Evolutionary conservation across 2,113 vertebrate species (phyloP).

Genomic region (Mixornis gularis): DNA sequence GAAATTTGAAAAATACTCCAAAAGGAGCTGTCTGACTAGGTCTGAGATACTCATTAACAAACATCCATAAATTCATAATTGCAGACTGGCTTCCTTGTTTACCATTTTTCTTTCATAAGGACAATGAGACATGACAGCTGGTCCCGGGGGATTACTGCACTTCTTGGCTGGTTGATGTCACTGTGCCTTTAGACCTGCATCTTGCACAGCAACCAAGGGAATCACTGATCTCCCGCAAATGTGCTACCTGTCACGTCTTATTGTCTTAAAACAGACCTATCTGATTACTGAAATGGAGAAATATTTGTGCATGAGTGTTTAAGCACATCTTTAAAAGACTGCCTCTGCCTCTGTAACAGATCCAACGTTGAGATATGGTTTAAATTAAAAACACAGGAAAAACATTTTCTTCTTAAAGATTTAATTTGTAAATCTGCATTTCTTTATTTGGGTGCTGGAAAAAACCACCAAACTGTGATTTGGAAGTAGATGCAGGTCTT

Average conservation of each 20-base stretch:
- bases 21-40: conserved; percentile 22
- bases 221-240: conserved; percentile 24
- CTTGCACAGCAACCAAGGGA: conserved; percentile 29
- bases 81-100: conserved; percentile 48
- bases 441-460: not conserved
- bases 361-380: not conserved
- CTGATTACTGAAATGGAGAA: conserved; percentile 35
- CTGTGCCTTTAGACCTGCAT: conserved; percentile 23
- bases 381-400: not conserved
- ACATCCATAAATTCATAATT: conserved; percentile 52
- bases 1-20: conserved; percentile 35
- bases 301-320: not conserved
- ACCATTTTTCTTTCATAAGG: conserved; percentile 47
- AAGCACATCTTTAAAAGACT: not conserved
- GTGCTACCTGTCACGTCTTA: conserved; percentile 52
- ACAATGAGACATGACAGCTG: conserved; percentile 50
- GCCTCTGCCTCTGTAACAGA: not conserved
- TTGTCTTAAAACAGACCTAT: not conserved
- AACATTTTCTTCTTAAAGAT: not conserved
- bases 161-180: conserved; percentile 46
- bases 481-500: not conserved
- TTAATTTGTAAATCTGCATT: not conserved
- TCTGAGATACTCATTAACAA: conserved; percentile 53
- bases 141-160: not conserved
- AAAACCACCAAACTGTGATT: not conserved